These are phyloP conservation scores for Peromyscus aztecus DNA, from an alignment of 2,797 vertebrate species.

Conservation along the genomic window DNA sequence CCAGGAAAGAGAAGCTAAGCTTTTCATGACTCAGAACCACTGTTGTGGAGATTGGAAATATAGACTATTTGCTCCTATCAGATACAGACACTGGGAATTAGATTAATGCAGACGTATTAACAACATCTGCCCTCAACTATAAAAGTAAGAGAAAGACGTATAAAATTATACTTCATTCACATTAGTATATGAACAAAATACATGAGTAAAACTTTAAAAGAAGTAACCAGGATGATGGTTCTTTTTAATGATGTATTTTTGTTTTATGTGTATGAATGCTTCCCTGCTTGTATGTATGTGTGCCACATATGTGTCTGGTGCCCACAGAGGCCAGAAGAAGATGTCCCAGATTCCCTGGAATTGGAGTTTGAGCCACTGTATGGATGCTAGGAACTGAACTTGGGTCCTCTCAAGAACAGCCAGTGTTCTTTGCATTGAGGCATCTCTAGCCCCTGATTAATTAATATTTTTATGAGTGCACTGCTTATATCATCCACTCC, in stretches of 20 bases:
- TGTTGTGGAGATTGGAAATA: not conserved
- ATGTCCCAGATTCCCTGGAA: not conserved
- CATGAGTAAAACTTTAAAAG: not conserved
- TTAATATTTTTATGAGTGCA: not conserved
- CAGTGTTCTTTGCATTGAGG: not conserved
- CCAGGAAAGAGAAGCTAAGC: not conserved
- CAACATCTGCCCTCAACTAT: not conserved
- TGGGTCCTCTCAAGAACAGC: not conserved
- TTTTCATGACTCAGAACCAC: not conserved
- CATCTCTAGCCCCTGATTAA: not conserved
- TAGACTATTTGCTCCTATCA: not conserved
- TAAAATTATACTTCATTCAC: not conserved
- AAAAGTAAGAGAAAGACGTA: conserved; percentile 5
- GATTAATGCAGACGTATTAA: not conserved
- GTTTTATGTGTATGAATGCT: not conserved
- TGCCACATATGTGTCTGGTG: not conserved
- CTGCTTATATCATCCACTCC: not conserved
- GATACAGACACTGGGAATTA: not conserved
- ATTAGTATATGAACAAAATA: not conserved
- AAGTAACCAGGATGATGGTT: not conserved
- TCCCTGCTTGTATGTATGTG: not conserved
- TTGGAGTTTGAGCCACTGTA: not conserved
- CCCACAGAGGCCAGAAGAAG: not conserved
- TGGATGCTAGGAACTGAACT: not conserved
- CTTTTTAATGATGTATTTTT: not conserved